Conservation (phyloP, 2,888 invertebrate genomes). For the Pollenia griseotomentosa region DNA sequence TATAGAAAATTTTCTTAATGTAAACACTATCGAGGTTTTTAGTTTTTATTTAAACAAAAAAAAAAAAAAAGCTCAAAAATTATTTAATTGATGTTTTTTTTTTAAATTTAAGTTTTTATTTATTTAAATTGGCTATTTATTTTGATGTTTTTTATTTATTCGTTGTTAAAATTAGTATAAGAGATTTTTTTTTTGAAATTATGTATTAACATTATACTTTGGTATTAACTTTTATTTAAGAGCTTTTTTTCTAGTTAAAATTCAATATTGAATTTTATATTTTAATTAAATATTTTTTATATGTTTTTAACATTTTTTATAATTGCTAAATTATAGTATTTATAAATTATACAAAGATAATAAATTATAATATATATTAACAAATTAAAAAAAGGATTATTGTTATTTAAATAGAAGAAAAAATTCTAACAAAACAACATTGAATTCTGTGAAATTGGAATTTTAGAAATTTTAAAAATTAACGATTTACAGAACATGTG, state of each 20-base stretch:
- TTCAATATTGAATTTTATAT: background rate
- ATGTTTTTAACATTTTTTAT: conserved; percentile 14
- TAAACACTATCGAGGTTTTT: background rate
- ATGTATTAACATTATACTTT: background rate
- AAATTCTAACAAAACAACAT: no score
- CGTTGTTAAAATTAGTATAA: no score
- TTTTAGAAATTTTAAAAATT: no score
- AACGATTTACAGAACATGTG: no score
- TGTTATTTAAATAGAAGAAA: no score
- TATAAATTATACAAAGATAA: conserved; percentile 56
- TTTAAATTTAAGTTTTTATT: background rate
- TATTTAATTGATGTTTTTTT: conserved; percentile 2
- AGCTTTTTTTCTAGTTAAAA: conserved; percentile 2
- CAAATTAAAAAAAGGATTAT: background rate
- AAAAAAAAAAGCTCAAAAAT: conserved; percentile 18
- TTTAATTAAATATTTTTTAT: background rate
- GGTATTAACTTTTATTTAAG: conserved; percentile 9
- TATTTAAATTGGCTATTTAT: conserved; percentile 11
- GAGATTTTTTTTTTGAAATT: no score
- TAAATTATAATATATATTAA: conserved; percentile 52
- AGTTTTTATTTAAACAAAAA: background rate
- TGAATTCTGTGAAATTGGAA: no score
- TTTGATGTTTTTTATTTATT: background rate
- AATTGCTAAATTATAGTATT: conserved; percentile 34
- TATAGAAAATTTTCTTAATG: background rate